These are phyloP conservation scores for Apeltes quadracus DNA, from an alignment of 2,113 vertebrate genomes.

Conservation along the genomic window DNA sequence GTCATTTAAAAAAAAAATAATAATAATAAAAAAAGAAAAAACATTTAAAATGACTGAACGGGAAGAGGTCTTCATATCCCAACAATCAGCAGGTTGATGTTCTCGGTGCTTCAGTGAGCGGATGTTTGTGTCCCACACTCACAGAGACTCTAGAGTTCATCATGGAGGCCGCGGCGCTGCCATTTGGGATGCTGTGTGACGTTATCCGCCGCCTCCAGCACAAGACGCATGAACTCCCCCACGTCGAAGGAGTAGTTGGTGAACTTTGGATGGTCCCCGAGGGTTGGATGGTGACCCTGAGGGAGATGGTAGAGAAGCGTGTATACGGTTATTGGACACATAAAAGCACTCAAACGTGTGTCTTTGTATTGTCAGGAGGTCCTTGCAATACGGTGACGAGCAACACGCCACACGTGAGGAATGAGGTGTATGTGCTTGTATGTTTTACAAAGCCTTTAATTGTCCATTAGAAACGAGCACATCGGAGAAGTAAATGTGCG, in stretches of 20 bases:
- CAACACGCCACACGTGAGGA: background rate
- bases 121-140: constrained; percentile 2
- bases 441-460: constrained; percentile 3
- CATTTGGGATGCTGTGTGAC: constrained; percentile 88
- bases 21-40: background rate
- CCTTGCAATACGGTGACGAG: background rate
- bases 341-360: background rate
- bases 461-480: constrained; percentile 8
- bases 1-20: constrained; percentile 25
- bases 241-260: constrained; percentile 97
- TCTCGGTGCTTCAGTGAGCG: constrained; percentile 9
- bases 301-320: constrained; percentile 19
- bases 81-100: constrained; percentile 4
- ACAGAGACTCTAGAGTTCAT: constrained; percentile 85
- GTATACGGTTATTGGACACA: background rate
- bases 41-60: background rate
- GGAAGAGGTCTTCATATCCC: background rate
- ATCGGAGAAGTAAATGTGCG: constrained; percentile 4
- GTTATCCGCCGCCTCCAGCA: constrained; percentile 87
- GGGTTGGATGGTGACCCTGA: constrained; percentile 96
- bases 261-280: constrained; percentile 97
- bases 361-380: background rate
- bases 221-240: constrained; percentile 91
- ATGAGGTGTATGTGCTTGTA: background rate
- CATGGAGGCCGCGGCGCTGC: constrained; percentile 78